phyloP scores from a whole-genome alignment of 1,140 invertebrate genomes.

The Hyles vespertilio region DNA sequence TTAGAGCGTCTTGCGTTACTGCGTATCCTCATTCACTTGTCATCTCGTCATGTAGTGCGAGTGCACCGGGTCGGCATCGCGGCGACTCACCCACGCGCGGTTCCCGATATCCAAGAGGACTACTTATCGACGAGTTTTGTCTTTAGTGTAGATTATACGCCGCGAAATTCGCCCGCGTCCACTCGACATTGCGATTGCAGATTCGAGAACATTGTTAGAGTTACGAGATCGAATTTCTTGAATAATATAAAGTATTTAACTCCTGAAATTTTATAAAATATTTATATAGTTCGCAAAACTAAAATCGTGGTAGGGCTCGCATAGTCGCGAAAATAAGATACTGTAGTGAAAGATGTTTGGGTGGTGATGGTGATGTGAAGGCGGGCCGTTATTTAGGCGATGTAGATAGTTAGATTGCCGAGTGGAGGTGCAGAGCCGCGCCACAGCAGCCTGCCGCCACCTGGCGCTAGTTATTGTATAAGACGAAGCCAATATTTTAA shows the following conservation, averaged over 20 bases:
- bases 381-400: conserved; percentile 43
- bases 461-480: conserved; percentile 57
- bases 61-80: conserved; percentile 8
- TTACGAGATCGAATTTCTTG: conserved; percentile 71
- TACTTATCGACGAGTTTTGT: background rate
- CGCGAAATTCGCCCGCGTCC: conserved; percentile 10
- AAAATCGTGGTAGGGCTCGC: conserved; percentile 51
- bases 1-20: conserved; percentile 35
- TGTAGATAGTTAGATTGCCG: conserved; percentile 38
- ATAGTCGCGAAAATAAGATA: conserved; percentile 38
- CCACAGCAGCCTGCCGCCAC: conserved; percentile 31
- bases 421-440: conserved; percentile 24
- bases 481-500: conserved; percentile 72
- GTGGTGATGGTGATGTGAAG: conserved; percentile 7
- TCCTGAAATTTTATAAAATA: conserved; percentile 62
- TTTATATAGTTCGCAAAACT: conserved; percentile 58
- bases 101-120: background rate
- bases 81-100: background rate
- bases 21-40: conserved; percentile 49
- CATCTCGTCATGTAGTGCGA: conserved; percentile 21
- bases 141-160: conserved; percentile 1
- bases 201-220: conserved; percentile 40
- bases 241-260: conserved; percentile 39
- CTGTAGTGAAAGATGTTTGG: conserved; percentile 37
- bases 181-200: conserved; percentile 18